A percentile compares a stretch with the other conserved stretches of the same genome.
phyloP scores from a whole-genome alignment of 2,113 vertebrate species.

The Sterrhoptilus dennistouni region DNA sequence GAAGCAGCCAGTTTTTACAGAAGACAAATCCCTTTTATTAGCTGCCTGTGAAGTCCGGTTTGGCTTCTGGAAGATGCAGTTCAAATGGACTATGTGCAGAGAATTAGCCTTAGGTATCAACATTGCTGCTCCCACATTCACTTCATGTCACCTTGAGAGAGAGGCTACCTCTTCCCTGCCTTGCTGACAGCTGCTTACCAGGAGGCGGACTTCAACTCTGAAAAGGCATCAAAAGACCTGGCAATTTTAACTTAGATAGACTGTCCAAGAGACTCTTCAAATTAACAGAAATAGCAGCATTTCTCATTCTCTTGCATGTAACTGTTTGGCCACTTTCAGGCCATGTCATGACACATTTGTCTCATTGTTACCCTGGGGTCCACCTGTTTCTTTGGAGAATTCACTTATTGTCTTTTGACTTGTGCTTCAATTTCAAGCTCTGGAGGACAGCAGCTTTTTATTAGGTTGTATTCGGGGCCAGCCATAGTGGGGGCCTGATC shows the following conservation, averaged over 20 bases:
- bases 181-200: conserved; percentile 48
- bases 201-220: conserved; percentile 25
- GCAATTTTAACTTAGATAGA: conserved; percentile 56
- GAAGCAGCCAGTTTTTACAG: conserved; percentile 14
- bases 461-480: not conserved
- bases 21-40: conserved; percentile 49
- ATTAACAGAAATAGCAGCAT: conserved; percentile 56
- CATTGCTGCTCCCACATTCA: conserved; percentile 37
- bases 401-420: conserved; percentile 44
- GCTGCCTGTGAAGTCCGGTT: not conserved
- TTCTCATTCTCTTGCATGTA: conserved; percentile 46
- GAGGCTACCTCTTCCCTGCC: not conserved
- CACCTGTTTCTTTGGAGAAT: conserved; percentile 56
- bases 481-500: not conserved
- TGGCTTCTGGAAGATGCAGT: conserved; percentile 43
- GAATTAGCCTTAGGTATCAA: conserved; percentile 61
- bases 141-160: conserved; percentile 20
- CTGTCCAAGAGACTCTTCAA: conserved; percentile 34
- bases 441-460: not conserved
- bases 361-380: conserved; percentile 35
- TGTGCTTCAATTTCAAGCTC: conserved; percentile 45
- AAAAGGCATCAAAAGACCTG: conserved; percentile 47
- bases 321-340: conserved; percentile 60
- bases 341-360: conserved; percentile 58
- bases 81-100: conserved; percentile 32